Evolutionary conservation across 2,113 vertebrate genomes (phyloP), one percentile per base, ranked within the genome.

Genomic region (Tinamus guttatus): DNA sequence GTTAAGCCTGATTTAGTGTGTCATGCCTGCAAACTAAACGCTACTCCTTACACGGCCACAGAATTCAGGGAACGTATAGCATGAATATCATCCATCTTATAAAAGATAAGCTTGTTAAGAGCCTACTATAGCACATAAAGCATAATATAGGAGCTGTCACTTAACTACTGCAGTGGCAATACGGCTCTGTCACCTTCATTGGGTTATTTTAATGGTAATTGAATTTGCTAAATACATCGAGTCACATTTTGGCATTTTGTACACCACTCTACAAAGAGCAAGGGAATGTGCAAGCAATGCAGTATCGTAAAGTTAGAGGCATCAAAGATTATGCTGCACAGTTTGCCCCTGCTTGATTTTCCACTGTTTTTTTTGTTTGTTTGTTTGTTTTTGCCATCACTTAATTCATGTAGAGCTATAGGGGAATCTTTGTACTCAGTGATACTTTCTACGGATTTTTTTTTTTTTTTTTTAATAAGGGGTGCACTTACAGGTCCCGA

Each of bases 191-290:
- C 84, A 83, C 85, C 69, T 71, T 81, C 84, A 52, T 75, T 77
- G 22, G 76, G 86, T 90, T 95, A 79, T 96, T 94, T 94, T 81
- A 94, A 81, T 43, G 58, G 62, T 68, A 90, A 87, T 71, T 90
- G 43, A 92, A 73, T 79, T 74, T 81, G 24, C 73, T 88, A 62
- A 36, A 49, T 78, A 76, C 27, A 62, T 34, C 0, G 0, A 88
- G 49, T 83, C 80, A 84, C 64, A 22, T 71, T 93, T 94, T 75
- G 34, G 51, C n/a, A 86, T 73, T 49, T 43, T 24, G n/a, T 8
- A 9, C 9, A n/a, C 18, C 56, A 54, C 45, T 41, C 59, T 70
- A 45, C 87, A 68, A 64, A 18, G 60, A 38, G 41, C 12, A 64
- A 83, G 32, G 8, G 65, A 68, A 51, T 34, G 4, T 49, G 17